Percentiles rank a stretch among this genome's conserved stretches.
Conservation (phyloP, 2,113 vertebrate species). For the Psilopsiagon aymara region DNA sequence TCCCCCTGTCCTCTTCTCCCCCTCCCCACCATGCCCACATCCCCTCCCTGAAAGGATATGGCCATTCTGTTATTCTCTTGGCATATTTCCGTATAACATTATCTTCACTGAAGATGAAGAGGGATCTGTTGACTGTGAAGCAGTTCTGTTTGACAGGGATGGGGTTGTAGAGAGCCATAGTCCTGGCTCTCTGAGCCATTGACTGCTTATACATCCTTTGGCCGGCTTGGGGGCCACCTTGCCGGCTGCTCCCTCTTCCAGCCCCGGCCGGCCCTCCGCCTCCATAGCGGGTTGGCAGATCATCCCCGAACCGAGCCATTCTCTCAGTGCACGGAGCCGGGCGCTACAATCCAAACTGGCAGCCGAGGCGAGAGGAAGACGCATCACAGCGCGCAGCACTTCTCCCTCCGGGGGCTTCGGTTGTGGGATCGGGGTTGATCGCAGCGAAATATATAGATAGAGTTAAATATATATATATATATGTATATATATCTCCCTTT, state of each 20-base stretch:
- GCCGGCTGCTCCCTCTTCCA: constrained; percentile 82
- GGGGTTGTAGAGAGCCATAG: constrained; percentile 98
- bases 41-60: constrained; percentile 89
- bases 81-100: constrained; percentile 97
- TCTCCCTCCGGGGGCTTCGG: constrained; percentile 46
- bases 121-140: constrained; percentile 95
- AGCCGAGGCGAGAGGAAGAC: constrained; percentile 77
- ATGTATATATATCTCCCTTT: neutral
- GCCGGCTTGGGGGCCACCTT: constrained; percentile 83
- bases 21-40: neutral
- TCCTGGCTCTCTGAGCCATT: constrained; percentile 94
- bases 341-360: constrained; percentile 80
- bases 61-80: constrained; percentile 98
- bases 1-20: neutral
- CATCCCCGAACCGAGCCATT: constrained; percentile 97
- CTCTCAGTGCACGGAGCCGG: constrained; percentile 73
- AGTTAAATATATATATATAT: neutral
- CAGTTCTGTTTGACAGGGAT: constrained; percentile 97
- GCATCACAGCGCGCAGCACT: constrained; percentile 83
- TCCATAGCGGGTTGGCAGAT: constrained; percentile 88
- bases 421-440: constrained; percentile 15
- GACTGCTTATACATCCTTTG: constrained; percentile 92
- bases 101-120: constrained; percentile 98
- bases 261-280: constrained; percentile 78
- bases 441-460: neutral